Evolutionary conservation across 2,888 invertebrate species (phyloP).

Genomic region (Tetanocera ferruginea): DNA sequence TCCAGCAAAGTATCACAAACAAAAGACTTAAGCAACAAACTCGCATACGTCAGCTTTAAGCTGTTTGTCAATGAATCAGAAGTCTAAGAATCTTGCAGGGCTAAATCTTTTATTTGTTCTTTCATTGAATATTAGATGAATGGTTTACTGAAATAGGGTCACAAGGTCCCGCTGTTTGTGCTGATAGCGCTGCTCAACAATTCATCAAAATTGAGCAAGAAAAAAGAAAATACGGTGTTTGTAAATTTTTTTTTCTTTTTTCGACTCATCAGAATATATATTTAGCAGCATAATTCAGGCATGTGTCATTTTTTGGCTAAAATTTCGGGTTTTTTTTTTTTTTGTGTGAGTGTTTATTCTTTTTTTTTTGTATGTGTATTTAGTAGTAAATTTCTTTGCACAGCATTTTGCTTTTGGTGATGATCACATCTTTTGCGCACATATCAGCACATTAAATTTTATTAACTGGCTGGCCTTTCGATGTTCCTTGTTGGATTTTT

Average conservation of each 20-base stretch:
- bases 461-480: slow-evolving; percentile 49
- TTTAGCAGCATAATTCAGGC: no score
- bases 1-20: neutral
- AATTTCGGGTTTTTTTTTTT: neutral
- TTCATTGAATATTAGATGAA: no score
- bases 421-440: slow-evolving; percentile 35
- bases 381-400: neutral
- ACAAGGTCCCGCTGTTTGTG: no score
- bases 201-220: no score
- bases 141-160: no score
- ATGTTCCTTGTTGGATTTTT: neutral
- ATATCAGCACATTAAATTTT: slow-evolving; percentile 45
- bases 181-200: no score
- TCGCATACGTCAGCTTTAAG: neutral
- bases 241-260: no score
- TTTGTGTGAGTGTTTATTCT: neutral
- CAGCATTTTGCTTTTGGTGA: slow-evolving; percentile 25
- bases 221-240: no score
- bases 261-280: no score
- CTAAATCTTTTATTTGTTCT: neutral
- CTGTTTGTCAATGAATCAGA: no score
- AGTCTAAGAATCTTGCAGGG: neutral
- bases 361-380: slow-evolving; percentile 9
- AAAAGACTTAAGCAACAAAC: slow-evolving; percentile 2
- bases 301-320: neutral